Conservation (phyloP, 2,113 vertebrate species). For the Azemiops feae region DNA sequence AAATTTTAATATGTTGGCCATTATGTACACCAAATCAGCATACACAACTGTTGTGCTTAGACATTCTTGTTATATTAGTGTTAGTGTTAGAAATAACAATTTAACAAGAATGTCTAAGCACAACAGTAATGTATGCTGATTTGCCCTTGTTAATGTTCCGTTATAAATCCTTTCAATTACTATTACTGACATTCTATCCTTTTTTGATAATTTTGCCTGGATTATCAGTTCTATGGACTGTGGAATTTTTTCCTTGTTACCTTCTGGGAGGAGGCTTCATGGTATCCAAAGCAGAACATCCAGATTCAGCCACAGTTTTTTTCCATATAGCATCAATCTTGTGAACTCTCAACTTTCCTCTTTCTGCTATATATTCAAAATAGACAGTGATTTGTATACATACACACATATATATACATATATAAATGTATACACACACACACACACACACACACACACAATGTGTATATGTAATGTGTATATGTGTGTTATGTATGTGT, state of each 20-base stretch:
- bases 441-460: too few relatives aligned
- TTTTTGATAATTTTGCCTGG: constrained; percentile 46
- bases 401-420: too few relatives aligned
- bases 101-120: constrained; percentile 16
- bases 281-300: too few relatives aligned
- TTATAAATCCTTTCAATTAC: constrained; percentile 43
- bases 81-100: neutral
- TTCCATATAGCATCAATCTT: too few relatives aligned
- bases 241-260: constrained; percentile 9
- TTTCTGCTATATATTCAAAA: too few relatives aligned
- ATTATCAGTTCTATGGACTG: constrained; percentile 38
- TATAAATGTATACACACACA: too few relatives aligned
- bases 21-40: constrained; percentile 18
- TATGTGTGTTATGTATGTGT: too few relatives aligned
- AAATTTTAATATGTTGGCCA: constrained; percentile 46
- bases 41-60: constrained; percentile 25
- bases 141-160: constrained; percentile 46
- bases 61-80: constrained; percentile 28
- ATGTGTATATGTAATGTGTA: too few relatives aligned
- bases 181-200: constrained; percentile 33
- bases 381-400: too few relatives aligned
- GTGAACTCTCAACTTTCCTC: too few relatives aligned
- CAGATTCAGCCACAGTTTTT: too few relatives aligned
- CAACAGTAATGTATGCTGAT: constrained; percentile 29
- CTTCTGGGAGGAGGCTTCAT: too few relatives aligned